phyloP scores from a whole-genome alignment of 2,888 invertebrate genomes.

The Coremacera marginata region DNA sequence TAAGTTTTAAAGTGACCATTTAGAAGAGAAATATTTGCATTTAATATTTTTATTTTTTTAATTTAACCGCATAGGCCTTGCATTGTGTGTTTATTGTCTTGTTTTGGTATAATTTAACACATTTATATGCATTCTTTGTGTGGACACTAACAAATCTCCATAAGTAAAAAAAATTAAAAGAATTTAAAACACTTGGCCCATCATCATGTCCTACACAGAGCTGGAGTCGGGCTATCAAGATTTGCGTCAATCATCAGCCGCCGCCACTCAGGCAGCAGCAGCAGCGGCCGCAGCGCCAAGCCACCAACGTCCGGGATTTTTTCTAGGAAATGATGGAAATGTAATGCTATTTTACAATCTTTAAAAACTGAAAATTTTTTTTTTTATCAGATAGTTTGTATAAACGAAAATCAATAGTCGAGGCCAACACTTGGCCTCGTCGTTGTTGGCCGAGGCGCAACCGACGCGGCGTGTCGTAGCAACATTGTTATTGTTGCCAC shows the following conservation, averaged over 20 bases:
- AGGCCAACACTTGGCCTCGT: slow-evolving; percentile 28
- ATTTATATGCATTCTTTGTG: neutral
- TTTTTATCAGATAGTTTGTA: neutral
- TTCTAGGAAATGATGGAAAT: slow-evolving; percentile 79
- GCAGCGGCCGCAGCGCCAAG: slow-evolving; percentile 24
- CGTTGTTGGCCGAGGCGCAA: neutral
- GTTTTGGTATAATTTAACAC: neutral
- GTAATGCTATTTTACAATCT: slow-evolving; percentile 63
- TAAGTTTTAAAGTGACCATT: neutral
- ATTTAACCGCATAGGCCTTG: neutral
- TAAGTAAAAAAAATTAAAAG: neutral
- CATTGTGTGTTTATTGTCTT: neutral
- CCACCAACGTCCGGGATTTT: slow-evolving; percentile 72
- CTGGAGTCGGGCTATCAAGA: slow-evolving; percentile 94
- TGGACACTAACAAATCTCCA: neutral
- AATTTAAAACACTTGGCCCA: slow-evolving; percentile 16
- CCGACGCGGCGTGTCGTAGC: neutral
- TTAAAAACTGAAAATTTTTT: slow-evolving; percentile 4
- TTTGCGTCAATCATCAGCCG: slow-evolving; percentile 70
- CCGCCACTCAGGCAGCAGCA: slow-evolving; percentile 71
- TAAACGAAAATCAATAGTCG: slow-evolving; percentile 24
- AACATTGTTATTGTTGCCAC: no score
- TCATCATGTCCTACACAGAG: slow-evolving; percentile 88
- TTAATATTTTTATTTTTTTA: neutral
- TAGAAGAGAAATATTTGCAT: neutral